Percentiles rank a stretch among this genome's conserved stretches.
These are phyloP conservation scores for Penaeus japonicus DNA, from an alignment of 1,140 invertebrate genomes.

Conservation along the genomic window DNA sequence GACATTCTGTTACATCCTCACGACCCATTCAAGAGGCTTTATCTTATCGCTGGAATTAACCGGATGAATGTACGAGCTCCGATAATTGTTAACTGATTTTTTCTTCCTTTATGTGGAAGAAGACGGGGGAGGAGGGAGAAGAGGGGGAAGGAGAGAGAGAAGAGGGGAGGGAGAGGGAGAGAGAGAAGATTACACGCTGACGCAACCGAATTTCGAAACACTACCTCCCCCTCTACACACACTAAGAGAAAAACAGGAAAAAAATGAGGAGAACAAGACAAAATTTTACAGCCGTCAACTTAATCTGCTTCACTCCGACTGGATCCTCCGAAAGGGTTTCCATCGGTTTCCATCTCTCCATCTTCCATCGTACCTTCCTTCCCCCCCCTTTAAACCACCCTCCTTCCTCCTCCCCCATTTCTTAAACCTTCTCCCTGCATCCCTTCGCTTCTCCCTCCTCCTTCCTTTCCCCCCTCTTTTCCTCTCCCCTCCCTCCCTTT, in stretches of 20 bases:
- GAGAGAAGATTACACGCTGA: background rate
- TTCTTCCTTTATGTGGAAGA: background rate
- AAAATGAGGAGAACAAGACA: background rate
- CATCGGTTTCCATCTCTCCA: constrained; percentile 7
- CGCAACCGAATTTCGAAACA: too few relatives aligned
- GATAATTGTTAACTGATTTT: background rate
- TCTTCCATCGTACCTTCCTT: background rate
- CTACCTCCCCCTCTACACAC: too few relatives aligned
- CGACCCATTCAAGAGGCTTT: too few relatives aligned
- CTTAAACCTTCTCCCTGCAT: too few relatives aligned
- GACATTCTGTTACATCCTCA: too few relatives aligned
- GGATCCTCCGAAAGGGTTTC: background rate
- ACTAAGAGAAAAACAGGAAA: background rate
- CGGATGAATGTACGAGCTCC: too few relatives aligned
- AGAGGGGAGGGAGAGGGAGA: background rate
- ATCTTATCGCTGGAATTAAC: too few relatives aligned
- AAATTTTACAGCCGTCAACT: background rate
- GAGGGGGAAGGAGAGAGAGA: too few relatives aligned
- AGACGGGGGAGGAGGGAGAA: background rate
- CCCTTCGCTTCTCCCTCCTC: background rate
- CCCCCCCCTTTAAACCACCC: background rate
- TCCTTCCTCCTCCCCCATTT: background rate
- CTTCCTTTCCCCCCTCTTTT: background rate
- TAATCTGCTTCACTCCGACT: background rate
- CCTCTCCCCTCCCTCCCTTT: background rate